These are phyloP conservation scores for Orchesellides sinensis DNA, from an alignment of 2,888 invertebrate genomes.

Conservation along the genomic window DNA sequence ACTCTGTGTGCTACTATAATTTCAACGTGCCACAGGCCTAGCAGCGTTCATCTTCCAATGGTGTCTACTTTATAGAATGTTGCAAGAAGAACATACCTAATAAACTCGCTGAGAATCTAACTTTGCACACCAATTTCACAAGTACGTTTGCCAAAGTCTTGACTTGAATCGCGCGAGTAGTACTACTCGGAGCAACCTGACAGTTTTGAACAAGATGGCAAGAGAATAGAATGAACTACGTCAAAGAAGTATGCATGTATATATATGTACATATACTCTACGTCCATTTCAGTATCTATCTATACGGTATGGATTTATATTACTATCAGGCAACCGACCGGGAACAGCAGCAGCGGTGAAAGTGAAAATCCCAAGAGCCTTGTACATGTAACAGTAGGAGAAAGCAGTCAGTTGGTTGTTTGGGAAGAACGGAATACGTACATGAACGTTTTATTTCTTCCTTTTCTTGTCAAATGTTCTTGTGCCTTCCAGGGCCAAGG, in stretches of 20 bases:
- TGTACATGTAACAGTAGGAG: conserved; percentile 20
- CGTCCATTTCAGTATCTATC: background rate
- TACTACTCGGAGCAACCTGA: conserved; percentile 13
- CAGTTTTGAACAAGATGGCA: conserved; percentile 35
- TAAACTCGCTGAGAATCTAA: conserved; percentile 34
- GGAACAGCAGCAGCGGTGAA: conserved; percentile 32
- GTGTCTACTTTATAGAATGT: background rate
- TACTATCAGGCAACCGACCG: conserved; percentile 9
- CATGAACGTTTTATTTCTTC: conserved; percentile 26
- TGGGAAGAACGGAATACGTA: background rate
- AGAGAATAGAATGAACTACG: conserved; percentile 20
- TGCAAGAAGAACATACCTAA: conserved; percentile 13
- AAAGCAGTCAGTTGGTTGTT: background rate
- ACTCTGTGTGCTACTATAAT: too few species aligned
- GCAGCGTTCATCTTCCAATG: background rate
- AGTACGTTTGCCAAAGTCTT: conserved; percentile 28
- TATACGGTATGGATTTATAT: background rate
- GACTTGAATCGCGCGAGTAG: background rate
- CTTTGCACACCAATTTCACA: conserved; percentile 33
- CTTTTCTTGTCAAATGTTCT: conserved; percentile 46
- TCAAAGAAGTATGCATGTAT: too few species aligned
- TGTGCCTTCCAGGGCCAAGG: conserved; percentile 58
- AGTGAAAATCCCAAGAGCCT: conserved; percentile 54
- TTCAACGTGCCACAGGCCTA: background rate
- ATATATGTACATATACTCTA: too few species aligned